These are phyloP conservation scores for Meteorus sp. DNA, from an alignment of 1,140 invertebrate genomes.

Conservation along the genomic window DNA sequence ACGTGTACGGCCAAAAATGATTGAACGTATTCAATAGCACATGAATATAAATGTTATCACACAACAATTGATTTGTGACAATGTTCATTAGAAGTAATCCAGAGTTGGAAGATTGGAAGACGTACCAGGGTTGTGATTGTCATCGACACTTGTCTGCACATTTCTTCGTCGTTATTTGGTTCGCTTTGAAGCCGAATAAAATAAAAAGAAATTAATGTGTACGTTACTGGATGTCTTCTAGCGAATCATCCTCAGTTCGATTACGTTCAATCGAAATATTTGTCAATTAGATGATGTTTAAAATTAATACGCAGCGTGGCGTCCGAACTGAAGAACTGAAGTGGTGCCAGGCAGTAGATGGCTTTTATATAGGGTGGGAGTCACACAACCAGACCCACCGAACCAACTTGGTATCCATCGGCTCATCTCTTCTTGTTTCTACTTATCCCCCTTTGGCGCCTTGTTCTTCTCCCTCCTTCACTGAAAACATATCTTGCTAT, in stretches of 20 bases:
- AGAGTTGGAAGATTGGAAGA: conserved; percentile 18
- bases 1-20: no score
- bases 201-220: no score
- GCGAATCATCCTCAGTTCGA: no score
- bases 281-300: conserved; percentile 12
- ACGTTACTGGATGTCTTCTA: no score
- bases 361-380: conserved; percentile 39
- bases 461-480: conserved; percentile 7
- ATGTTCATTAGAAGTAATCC: conserved; percentile 12
- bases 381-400: conserved; percentile 31
- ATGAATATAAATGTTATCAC: no score
- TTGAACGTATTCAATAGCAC: no score
- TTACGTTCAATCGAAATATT: no score
- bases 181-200: no score
- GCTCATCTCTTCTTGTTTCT: conserved; percentile 31
- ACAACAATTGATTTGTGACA: no score
- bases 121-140: conserved; percentile 31
- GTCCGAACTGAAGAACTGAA: conserved; percentile 37
- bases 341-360: conserved; percentile 28
- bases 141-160: conserved; percentile 27
- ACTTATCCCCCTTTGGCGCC: conserved; percentile 20
- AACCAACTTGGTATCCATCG: conserved; percentile 32
- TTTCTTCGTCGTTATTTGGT: conserved; percentile 17
- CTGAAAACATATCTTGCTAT: not conserved
- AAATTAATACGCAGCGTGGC: conserved; percentile 28